phyloP scores from a whole-genome alignment of 2,797 vertebrate genomes.

The Paramormyrops hopkinsi region DNA sequence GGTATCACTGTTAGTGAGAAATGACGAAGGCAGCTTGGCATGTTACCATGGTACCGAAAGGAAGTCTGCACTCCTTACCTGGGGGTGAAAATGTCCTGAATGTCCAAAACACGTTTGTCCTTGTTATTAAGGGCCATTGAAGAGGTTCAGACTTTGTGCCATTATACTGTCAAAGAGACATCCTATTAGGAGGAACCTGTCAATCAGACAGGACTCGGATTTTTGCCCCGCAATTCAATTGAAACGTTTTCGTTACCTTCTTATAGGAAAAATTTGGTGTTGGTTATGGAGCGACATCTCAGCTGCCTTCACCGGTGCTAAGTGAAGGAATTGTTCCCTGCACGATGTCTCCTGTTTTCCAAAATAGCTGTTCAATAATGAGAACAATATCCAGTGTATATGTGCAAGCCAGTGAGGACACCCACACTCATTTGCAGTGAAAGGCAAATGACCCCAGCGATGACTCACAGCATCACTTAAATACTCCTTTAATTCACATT shows the following conservation, averaged over 20 bases:
- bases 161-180: background rate
- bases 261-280: conserved; percentile 26
- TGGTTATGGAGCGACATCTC: conserved; percentile 30
- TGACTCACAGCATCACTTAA: conserved; percentile 65
- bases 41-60: conserved; percentile 37
- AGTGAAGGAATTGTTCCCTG: conserved; percentile 23
- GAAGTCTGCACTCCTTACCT: conserved; percentile 32
- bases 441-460: conserved; percentile 67
- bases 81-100: conserved; percentile 28
- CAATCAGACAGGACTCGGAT: background rate
- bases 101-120: conserved; percentile 22
- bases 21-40: conserved; percentile 29
- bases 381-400: conserved; percentile 68
- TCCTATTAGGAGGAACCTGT: background rate
- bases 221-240: background rate
- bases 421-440: conserved; percentile 72
- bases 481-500: conserved; percentile 53
- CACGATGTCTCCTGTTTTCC: conserved; percentile 30
- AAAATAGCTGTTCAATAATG: conserved; percentile 54
- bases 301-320: conserved; percentile 26
- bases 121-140: conserved; percentile 16
- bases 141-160: background rate
- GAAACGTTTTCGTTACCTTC: conserved; percentile 4
- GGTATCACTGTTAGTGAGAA: conserved; percentile 17
- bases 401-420: conserved; percentile 66